A percentile compares a stretch with the other conserved stretches of the same genome.
phyloP scores from a whole-genome alignment of 2,113 vertebrate species.

The Ailuropoda melanoleuca region DNA sequence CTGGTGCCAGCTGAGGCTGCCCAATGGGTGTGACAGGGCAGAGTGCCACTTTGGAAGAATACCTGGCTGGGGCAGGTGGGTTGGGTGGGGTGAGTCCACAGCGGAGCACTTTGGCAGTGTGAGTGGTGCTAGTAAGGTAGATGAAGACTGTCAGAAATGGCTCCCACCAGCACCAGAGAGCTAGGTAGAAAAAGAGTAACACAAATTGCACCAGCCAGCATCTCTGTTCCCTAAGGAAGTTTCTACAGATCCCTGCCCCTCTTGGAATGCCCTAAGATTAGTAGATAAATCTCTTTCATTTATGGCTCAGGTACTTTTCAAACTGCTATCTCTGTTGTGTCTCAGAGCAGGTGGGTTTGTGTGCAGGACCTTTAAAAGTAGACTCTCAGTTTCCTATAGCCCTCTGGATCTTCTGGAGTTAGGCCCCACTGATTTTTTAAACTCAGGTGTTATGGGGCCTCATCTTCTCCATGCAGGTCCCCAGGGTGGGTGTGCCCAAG shows the following conservation, averaged over 20 bases:
- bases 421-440: background rate
- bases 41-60: background rate
- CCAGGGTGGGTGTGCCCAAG: background rate
- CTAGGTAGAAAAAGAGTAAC: background rate
- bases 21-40: background rate
- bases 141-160: background rate
- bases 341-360: background rate
- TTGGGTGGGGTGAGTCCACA: background rate
- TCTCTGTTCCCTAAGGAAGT: background rate
- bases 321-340: background rate
- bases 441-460: background rate
- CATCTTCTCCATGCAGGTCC: background rate
- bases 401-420: background rate
- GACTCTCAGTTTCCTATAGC: background rate
- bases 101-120: background rate
- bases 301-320: background rate
- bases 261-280: background rate
- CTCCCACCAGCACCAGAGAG: background rate
- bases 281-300: background rate
- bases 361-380: background rate
- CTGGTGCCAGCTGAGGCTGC: background rate
- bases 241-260: background rate
- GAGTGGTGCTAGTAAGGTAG: background rate
- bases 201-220: background rate
- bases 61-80: background rate